Evolutionary conservation across 2,888 invertebrate species (phyloP), one percentile per base, ranked within the genome.

Genomic region (Parascotia fuliginaria): DNA sequence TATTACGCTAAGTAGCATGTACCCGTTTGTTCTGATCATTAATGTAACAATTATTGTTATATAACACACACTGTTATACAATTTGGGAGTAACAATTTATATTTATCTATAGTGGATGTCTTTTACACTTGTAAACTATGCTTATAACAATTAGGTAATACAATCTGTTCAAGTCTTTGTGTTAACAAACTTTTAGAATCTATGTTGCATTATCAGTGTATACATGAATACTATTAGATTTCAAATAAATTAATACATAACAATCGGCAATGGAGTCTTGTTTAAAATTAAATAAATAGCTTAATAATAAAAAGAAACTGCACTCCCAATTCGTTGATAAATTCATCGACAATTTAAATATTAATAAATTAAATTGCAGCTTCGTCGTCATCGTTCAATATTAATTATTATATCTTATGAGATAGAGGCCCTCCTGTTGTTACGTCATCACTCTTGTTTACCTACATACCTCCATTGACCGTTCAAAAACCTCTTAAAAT

Each of bases 1-100:
- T 57, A 62, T 74, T 69, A 66, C 55, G 74, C 74, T 81, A 83
- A 81, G 79, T 83, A 85, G 74, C 75, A 56, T 70, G 62, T 68
- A 85, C 80, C 80, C 78, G 81, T 81, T 72, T 70, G 66, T 75
- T 71, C 70, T 60, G 70, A 65, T 65, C 55, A 45, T 59, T 61
- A 59, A 71, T 72, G 75, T 67, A 74, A 71, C 70, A 65, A 64
- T 60, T 41, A 42, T 45, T 48, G 42, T 49, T 54, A 56, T 50
- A 59, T 56, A 60, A 24, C 7, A 24, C 7, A 56, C 59, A 41
- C 60, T 58, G 55, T 64, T 57, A 55, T 64, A 65, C 61, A 65
- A 62, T 40, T 61, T 61, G 63, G 53, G 64, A 65, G 53, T 40
- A 54, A 62, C 62, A 65, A 61, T 58, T 68, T 60, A 13, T 60